These are phyloP conservation scores for Oncorhynchus mykiss DNA, from an alignment of 2,113 vertebrate genomes.

Conservation along the genomic window DNA sequence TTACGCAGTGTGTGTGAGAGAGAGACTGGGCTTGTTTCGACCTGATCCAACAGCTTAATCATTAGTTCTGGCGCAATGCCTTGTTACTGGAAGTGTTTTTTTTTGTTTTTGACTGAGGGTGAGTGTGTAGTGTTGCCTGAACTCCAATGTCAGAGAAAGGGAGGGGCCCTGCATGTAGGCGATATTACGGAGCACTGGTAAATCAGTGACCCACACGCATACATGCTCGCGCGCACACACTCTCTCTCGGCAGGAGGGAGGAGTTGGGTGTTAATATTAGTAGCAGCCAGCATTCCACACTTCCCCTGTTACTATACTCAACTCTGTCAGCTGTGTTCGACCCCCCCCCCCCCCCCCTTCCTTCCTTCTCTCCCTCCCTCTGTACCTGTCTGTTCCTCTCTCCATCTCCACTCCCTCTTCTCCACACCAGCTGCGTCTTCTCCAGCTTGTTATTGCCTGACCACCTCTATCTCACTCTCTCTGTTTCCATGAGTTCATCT, in stretches of 20 bases:
- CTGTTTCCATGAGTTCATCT: neutral
- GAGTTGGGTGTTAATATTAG: constrained; percentile 73
- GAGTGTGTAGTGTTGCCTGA: constrained; percentile 4
- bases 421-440: constrained; percentile 37
- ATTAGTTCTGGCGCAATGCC: neutral
- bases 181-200: constrained; percentile 10
- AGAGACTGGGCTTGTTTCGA: constrained; percentile 32
- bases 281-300: constrained; percentile 61
- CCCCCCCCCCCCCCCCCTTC: constrained; percentile 2
- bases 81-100: constrained; percentile 30
- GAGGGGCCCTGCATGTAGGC: neutral
- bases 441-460: constrained; percentile 11
- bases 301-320: constrained; percentile 70
- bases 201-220: constrained; percentile 8
- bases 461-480: neutral
- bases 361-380: constrained; percentile 22
- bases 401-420: constrained; percentile 18
- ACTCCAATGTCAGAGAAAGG: constrained; percentile 14
- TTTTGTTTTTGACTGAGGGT: constrained; percentile 30
- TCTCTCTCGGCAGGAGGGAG: neutral
- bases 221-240: neutral
- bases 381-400: constrained; percentile 19
- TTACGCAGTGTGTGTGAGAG: constrained; percentile 48
- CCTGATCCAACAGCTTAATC: constrained; percentile 23
- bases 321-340: constrained; percentile 65